Evolutionary conservation across 2,113 vertebrate genomes (phyloP).

Genomic region (Toxostoma redivivum): DNA sequence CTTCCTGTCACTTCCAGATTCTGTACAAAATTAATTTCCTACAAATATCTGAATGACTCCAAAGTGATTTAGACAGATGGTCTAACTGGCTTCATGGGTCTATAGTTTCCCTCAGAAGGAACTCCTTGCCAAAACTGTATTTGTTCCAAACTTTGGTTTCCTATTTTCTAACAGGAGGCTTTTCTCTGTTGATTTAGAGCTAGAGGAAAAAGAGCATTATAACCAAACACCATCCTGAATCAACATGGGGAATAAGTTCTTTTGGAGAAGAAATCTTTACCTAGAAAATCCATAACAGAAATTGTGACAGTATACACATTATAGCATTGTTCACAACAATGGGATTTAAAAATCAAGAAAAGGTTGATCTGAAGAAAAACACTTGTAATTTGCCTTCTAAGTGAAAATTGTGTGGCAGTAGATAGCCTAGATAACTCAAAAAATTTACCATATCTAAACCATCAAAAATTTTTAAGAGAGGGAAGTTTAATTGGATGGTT

Average conservation of each 20-base stretch:
- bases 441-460: background rate
- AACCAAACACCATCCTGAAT: background rate
- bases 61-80: conserved; percentile 37
- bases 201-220: background rate
- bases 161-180: background rate
- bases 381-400: background rate
- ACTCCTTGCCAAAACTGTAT: background rate
- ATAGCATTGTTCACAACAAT: background rate
- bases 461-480: background rate
- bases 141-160: conserved; percentile 39
- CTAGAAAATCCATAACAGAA: background rate
- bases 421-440: background rate
- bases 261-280: background rate
- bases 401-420: background rate
- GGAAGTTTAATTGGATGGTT: background rate
- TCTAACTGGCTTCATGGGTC: background rate
- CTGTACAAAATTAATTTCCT: conserved; percentile 21
- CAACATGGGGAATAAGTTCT: background rate
- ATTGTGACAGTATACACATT: background rate
- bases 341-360: background rate
- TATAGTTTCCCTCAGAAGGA: conserved; percentile 32
- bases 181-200: conserved; percentile 21
- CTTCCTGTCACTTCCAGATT: conserved; percentile 9
- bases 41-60: background rate
- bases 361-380: background rate